phyloP scores from a whole-genome alignment of 2,888 invertebrate genomes.

The Cataglyphis cursor region DNA sequence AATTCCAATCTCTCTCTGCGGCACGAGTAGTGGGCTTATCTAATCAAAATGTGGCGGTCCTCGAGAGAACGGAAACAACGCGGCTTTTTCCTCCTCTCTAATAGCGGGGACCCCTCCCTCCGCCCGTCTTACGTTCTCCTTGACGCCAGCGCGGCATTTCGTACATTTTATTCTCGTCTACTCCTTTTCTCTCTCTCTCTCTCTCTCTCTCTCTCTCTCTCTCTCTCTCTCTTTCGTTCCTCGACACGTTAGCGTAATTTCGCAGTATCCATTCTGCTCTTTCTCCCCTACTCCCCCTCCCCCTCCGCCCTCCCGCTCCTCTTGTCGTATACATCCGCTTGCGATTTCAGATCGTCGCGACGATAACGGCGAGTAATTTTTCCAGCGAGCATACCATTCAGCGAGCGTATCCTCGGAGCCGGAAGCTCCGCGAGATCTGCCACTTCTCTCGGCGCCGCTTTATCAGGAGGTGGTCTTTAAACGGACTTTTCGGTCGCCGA shows the following conservation, averaged over 20 bases:
- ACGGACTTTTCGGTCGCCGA: conserved; percentile 51
- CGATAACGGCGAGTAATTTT: conserved; percentile 58
- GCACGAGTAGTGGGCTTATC: conserved; percentile 78
- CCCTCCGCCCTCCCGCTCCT: neutral
- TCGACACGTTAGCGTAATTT: neutral
- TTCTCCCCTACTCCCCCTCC: neutral
- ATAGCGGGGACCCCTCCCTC: conserved; percentile 73
- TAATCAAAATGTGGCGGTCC: conserved; percentile 80
- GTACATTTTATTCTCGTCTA: conserved; percentile 59
- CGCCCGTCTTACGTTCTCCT: conserved; percentile 78
- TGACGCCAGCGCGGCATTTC: conserved; percentile 63
- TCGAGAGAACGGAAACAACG: conserved; percentile 82
- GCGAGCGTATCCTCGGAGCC: conserved; percentile 36
- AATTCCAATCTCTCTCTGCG: conserved; percentile 76
- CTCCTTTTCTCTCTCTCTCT: conserved; percentile 11
- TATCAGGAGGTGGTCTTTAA: conserved; percentile 54
- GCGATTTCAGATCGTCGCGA: conserved; percentile 36
- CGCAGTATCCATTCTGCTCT: conserved; percentile 8
- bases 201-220: conserved; percentile 10
- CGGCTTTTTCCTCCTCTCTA: conserved; percentile 80
- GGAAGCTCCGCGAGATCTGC: conserved; percentile 42
- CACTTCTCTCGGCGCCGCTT: conserved; percentile 47
- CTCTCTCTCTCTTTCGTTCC: conserved; percentile 13
- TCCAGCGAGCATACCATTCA: conserved; percentile 19
- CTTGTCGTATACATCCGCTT: conserved; percentile 7